A percentile compares a stretch with the other conserved stretches of the same genome.
These are phyloP conservation scores for Natrix natrix DNA, from an alignment of 2,797 vertebrate genomes.

Conservation along the genomic window DNA sequence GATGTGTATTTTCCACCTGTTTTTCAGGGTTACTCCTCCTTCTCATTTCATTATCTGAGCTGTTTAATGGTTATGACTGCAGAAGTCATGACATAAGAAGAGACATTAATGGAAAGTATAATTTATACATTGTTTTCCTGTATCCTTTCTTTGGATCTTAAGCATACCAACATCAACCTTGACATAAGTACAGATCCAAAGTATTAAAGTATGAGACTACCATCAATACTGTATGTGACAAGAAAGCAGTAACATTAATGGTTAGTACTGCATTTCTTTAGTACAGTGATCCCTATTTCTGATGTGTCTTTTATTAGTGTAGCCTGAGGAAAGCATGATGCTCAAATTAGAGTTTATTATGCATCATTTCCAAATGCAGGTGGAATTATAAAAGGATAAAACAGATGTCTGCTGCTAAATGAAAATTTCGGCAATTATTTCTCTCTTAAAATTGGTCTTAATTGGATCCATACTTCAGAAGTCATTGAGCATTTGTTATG, in stretches of 20 bases:
- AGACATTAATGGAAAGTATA: neutral
- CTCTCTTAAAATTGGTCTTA: constrained; percentile 19
- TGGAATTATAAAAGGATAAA: constrained; percentile 1
- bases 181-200: neutral
- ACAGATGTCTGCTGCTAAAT: constrained; percentile 25
- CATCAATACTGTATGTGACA: neutral
- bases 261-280: neutral
- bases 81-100: neutral
- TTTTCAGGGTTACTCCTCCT: neutral
- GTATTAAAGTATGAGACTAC: neutral
- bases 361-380: constrained; percentile 5
- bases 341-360: constrained; percentile 14
- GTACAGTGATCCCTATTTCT: constrained; percentile 1
- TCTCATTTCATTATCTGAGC: neutral
- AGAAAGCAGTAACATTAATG: neutral
- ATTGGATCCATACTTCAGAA: constrained; percentile 14
- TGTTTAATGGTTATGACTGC: neutral
- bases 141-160: neutral
- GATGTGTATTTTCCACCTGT: neutral
- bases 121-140: neutral
- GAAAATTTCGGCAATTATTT: neutral
- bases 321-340: neutral
- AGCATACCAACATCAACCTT: neutral
- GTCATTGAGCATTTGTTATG: neutral
- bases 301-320: neutral